Conservation (phyloP, 1,140 invertebrate genomes). For the Tribolium madens region DNA sequence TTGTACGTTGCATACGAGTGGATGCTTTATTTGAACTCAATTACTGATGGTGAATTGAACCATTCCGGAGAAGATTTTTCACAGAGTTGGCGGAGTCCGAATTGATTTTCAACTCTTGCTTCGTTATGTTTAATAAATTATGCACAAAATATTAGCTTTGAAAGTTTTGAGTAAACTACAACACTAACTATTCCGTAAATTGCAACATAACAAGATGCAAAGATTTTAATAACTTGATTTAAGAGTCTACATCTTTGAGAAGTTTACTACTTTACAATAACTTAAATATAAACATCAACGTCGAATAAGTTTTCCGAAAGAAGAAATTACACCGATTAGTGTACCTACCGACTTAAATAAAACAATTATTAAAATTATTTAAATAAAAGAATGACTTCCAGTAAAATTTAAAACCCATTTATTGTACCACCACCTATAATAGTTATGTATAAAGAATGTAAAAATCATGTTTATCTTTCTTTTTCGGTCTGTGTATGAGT, state of each 20-base stretch:
- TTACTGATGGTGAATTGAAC: constrained; percentile 10
- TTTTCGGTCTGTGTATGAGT: background rate
- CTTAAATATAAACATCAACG: background rate
- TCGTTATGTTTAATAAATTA: constrained; percentile 16
- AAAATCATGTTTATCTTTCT: background rate
- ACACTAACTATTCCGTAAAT: constrained; percentile 1
- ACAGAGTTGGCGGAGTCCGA: background rate
- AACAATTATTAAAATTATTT: too few relatives aligned
- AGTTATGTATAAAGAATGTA: background rate
- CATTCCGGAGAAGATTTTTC: background rate
- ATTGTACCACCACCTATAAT: too few relatives aligned
- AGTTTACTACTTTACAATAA: background rate
- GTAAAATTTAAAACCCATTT: too few relatives aligned
- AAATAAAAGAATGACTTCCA: too few relatives aligned
- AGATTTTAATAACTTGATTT: constrained; percentile 23
- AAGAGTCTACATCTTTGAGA: background rate
- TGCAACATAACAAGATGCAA: constrained; percentile 12
- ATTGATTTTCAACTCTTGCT: background rate
- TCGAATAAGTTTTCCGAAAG: too few relatives aligned
- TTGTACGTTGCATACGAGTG: background rate
- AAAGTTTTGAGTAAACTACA: background rate
- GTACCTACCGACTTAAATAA: too few relatives aligned
- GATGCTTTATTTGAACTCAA: constrained; percentile 7
- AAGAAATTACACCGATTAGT: too few relatives aligned
- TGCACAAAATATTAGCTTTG: constrained; percentile 11